These are phyloP conservation scores for Hestina assimilis DNA, from an alignment of 1,140 invertebrate genomes.

Conservation along the genomic window DNA sequence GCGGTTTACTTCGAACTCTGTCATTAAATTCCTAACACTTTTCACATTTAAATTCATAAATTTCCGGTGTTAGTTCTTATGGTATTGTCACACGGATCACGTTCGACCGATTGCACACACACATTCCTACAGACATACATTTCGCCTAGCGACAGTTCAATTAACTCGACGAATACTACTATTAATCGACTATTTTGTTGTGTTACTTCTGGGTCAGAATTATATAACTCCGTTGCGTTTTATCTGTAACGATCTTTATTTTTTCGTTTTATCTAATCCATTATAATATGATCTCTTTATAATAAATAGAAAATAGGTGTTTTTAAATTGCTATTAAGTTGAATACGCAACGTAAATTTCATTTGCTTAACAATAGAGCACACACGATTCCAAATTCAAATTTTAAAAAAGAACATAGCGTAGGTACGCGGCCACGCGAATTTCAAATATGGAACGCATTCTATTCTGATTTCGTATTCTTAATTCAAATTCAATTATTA, in stretches of 20 bases:
- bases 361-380: constrained; percentile 72
- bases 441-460: constrained; percentile 71
- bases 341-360: constrained; percentile 61
- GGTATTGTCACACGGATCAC: constrained; percentile 54
- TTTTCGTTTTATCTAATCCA: constrained; percentile 11
- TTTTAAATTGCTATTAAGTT: constrained; percentile 31
- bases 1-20: constrained; percentile 64
- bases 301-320: background rate
- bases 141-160: constrained; percentile 35
- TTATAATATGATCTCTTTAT: constrained; percentile 13
- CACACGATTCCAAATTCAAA: constrained; percentile 73
- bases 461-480: constrained; percentile 72
- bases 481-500: constrained; percentile 74
- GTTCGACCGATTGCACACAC: constrained; percentile 64
- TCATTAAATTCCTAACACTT: constrained; percentile 76
- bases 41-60: constrained; percentile 78
- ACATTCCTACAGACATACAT: constrained; percentile 56
- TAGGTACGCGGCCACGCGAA: constrained; percentile 53
- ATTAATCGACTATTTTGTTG: constrained; percentile 47
- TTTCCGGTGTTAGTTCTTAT: constrained; percentile 70
- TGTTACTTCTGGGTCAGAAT: constrained; percentile 35
- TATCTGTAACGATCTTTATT: constrained; percentile 54
- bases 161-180: constrained; percentile 28
- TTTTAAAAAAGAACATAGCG: constrained; percentile 65
- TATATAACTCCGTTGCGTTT: constrained; percentile 30